Evolutionary conservation across 2,113 vertebrate species (phyloP).

Genomic region (Corapipo altera): DNA sequence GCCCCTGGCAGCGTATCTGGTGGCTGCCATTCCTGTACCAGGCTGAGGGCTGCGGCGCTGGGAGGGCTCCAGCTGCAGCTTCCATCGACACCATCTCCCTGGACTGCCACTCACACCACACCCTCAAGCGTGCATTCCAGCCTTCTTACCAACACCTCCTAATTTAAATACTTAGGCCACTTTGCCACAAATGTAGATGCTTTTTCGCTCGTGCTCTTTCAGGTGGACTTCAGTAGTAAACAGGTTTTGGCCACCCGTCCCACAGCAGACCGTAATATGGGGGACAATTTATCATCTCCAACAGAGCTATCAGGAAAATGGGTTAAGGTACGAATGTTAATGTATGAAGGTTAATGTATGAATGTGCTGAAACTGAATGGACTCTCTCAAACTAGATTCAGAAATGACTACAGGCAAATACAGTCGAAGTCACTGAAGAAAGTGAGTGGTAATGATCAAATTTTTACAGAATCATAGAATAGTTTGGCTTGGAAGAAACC

Average conservation of each 20-base stretch:
- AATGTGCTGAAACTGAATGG: neutral
- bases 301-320: neutral
- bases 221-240: neutral
- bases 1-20: fast-evolving
- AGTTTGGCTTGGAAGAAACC: neutral
- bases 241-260: neutral
- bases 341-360: neutral
- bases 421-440: neutral
- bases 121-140: fast-evolving
- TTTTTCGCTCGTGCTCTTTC: neutral
- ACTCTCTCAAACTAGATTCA: neutral
- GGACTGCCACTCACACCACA: neutral
- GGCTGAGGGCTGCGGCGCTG: neutral
- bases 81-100: fast-evolving
- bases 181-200: neutral
- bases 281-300: neutral
- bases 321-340: neutral
- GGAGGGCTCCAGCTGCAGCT: neutral
- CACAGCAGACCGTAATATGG: fast-evolving
- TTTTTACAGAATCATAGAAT: neutral
- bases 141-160: neutral
- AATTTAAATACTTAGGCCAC: neutral
- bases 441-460: neutral
- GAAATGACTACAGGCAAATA: neutral
- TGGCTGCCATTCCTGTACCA: neutral